phyloP scores from a whole-genome alignment of 1,140 invertebrate genomes.

The Dufourea novaeangliae region DNA sequence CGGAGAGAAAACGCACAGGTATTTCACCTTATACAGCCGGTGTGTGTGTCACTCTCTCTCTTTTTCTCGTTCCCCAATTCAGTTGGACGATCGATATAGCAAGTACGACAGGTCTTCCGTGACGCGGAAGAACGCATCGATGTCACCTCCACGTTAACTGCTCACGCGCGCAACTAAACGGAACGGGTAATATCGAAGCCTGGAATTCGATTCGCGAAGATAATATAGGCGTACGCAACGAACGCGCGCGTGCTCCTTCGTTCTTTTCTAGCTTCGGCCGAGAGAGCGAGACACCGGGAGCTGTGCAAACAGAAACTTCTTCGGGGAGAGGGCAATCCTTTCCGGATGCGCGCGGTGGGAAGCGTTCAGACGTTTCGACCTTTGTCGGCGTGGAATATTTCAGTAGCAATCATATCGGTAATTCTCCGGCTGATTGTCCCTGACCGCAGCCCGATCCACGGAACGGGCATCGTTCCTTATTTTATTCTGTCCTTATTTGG shows the following conservation, averaged over 20 bases:
- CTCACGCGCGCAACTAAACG: no score
- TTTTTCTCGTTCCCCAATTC: conserved; percentile 21
- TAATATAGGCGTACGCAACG: background rate
- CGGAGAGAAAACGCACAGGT: background rate
- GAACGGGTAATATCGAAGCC: no score
- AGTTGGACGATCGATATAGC: conserved; percentile 8
- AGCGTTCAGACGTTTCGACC: conserved; percentile 51
- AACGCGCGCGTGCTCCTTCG: background rate
- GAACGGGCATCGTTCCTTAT: conserved; percentile 73
- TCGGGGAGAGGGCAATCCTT: no score
- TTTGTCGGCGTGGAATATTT: conserved; percentile 80
- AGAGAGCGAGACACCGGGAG: no score
- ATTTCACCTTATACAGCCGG: background rate
- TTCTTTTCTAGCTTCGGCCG: background rate
- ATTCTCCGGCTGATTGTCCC: conserved; percentile 81
- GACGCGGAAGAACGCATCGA: no score
- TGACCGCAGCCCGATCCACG: conserved; percentile 78
- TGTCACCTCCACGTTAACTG: no score
- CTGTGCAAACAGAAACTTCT: conserved; percentile 53
- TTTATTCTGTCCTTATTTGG: conserved; percentile 80
- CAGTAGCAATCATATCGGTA: conserved; percentile 82
- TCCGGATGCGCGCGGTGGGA: conserved; percentile 10
- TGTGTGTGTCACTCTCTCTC: no score
- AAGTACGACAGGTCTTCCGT: no score
- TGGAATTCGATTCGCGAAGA: background rate